Percentiles rank a stretch among this genome's conserved stretches.
Conservation (phyloP, 2,888 invertebrate species). For the Nebria salina region DNA sequence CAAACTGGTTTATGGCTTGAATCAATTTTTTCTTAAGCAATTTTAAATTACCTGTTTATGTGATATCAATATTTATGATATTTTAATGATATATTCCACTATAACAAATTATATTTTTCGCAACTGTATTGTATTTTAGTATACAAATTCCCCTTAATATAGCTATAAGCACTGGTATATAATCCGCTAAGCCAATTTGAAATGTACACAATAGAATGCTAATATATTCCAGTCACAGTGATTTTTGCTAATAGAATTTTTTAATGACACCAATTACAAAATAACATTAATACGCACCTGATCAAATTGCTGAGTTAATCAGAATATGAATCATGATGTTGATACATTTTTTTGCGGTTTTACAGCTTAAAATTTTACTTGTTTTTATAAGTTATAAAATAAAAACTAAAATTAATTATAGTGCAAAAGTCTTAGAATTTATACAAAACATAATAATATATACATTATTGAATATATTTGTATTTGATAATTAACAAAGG, state of each 20-base stretch:
- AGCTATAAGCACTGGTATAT: background rate
- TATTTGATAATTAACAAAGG: background rate
- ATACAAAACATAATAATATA: background rate
- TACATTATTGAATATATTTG: background rate
- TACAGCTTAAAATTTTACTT: background rate
- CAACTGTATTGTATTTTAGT: too few relatives aligned
- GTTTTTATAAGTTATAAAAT: background rate
- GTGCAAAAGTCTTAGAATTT: too few relatives aligned
- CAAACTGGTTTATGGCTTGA: too few relatives aligned
- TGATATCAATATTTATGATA: too few relatives aligned
- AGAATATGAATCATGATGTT: background rate
- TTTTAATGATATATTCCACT: too few relatives aligned
- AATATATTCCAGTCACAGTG: background rate
- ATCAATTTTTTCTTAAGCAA: too few relatives aligned
- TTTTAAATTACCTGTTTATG: too few relatives aligned
- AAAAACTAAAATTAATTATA: too few relatives aligned
- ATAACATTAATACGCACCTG: background rate
- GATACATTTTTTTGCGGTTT: background rate
- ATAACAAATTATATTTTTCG: too few relatives aligned
- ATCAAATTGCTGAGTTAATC: background rate
- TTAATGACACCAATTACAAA: background rate
- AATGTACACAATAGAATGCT: background rate
- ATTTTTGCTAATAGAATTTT: background rate
- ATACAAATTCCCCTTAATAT: background rate
- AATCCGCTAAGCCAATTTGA: background rate